Evolutionary conservation across 2,888 invertebrate species (phyloP).

Genomic region (Oasisia sp.): DNA sequence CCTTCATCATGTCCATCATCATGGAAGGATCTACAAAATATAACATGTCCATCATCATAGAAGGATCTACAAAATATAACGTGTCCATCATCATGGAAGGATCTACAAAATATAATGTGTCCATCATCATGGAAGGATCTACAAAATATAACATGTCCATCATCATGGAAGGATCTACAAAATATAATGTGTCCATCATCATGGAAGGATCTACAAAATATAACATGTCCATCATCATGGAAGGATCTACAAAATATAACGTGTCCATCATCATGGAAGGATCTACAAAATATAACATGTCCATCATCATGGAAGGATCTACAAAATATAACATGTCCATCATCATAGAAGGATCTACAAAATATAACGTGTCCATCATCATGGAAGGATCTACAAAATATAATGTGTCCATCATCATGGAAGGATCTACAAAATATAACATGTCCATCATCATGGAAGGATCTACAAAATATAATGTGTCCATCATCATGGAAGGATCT

Average conservation of each 20-base stretch:
- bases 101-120: constrained; percentile 69
- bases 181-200: neutral
- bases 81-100: constrained; percentile 70
- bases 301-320: neutral
- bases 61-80: neutral
- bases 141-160: constrained; percentile 85
- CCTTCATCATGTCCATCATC: constrained; percentile 99
- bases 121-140: neutral
- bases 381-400: constrained; percentile 81
- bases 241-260: no score
- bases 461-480: constrained; percentile 77
- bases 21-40: constrained; percentile 82
- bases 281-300: constrained; percentile 69
- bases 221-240: neutral
- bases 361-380: constrained; percentile 93
- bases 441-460: neutral
- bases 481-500: constrained; percentile 96
- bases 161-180: constrained; percentile 89
- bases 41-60: neutral
- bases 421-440: neutral
- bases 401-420: neutral
- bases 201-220: neutral
- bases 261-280: constrained; percentile 96
- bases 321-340: neutral
- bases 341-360: neutral